These are phyloP conservation scores for Drosophila bocqueti DNA, from an alignment of 1,140 invertebrate species.

Conservation along the genomic window DNA sequence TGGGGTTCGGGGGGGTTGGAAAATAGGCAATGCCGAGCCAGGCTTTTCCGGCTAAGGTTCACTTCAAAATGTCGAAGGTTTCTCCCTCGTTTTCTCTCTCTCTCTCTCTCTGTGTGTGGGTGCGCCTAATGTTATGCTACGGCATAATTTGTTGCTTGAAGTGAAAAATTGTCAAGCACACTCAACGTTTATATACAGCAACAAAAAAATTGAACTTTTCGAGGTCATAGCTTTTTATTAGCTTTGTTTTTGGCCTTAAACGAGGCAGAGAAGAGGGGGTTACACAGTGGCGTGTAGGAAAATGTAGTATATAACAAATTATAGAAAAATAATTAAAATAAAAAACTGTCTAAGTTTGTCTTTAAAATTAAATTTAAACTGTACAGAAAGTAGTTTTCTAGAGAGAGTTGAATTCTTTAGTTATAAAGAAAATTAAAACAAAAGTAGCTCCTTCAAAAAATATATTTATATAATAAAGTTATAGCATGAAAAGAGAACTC, in stretches of 20 bases:
- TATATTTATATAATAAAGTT: too few species aligned
- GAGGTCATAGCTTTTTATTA: constrained; percentile 80
- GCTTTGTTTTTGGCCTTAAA: constrained; percentile 55
- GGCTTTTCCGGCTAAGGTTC: constrained; percentile 34
- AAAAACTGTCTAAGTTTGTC: too few species aligned
- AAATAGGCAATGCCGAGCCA: neutral
- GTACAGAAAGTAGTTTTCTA: neutral
- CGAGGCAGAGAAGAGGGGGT: neutral
- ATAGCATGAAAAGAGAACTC: too few species aligned
- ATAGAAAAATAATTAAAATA: neutral
- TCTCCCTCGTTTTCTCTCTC: neutral
- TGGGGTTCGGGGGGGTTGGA: neutral
- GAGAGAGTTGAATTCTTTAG: too few species aligned
- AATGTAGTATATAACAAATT: neutral
- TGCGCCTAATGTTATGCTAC: constrained; percentile 76
- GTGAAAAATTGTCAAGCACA: constrained; percentile 82
- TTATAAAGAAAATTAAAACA: too few species aligned
- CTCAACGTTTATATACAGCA: constrained; percentile 76
- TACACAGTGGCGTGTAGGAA: neutral
- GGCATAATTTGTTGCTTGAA: constrained; percentile 82
- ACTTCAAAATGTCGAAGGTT: constrained; percentile 44
- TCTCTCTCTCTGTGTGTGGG: constrained; percentile 33
- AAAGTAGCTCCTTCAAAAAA: too few species aligned
- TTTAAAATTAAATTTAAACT: neutral
- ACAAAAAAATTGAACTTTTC: constrained; percentile 78